A percentile compares a stretch with the other conserved stretches of the same genome.
These are phyloP conservation scores for Diloba caeruleocephala DNA, from an alignment of 2,888 invertebrate species.

Conservation along the genomic window DNA sequence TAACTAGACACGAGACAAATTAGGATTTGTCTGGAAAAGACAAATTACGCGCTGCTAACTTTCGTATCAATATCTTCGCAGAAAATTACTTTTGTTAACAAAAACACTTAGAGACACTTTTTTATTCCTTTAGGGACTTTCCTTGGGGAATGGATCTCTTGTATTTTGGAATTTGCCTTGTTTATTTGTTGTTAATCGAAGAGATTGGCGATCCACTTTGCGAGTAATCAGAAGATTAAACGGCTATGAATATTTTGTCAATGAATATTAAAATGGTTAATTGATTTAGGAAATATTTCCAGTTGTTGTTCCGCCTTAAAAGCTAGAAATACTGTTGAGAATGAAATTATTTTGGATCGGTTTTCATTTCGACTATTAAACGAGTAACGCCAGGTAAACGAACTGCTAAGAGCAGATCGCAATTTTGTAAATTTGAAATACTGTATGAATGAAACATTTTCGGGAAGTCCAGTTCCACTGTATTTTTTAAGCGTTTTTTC, in stretches of 20 bases:
- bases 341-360: too few relatives aligned
- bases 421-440: too few relatives aligned
- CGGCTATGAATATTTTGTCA: neutral
- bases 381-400: too few relatives aligned
- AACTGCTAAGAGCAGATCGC: too few relatives aligned
- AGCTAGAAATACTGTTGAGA: too few relatives aligned
- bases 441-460: too few relatives aligned
- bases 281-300: too few relatives aligned
- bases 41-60: conserved; percentile 32
- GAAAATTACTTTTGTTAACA: conserved; percentile 47
- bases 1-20: conserved; percentile 31
- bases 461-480: too few relatives aligned
- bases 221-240: neutral
- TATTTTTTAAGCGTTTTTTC: too few relatives aligned
- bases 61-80: conserved; percentile 30
- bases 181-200: conserved; percentile 16
- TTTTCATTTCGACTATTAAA: too few relatives aligned
- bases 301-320: too few relatives aligned
- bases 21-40: conserved; percentile 25
- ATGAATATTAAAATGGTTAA: neutral
- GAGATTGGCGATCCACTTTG: neutral
- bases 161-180: conserved; percentile 13
- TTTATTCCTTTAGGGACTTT: conserved; percentile 14
- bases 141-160: conserved; percentile 6
- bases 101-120: conserved; percentile 29